Evolutionary conservation across 2,888 invertebrate genomes (phyloP), one percentile per base, ranked within the genome.

Genomic region (Drosophila fungiperda): DNA sequence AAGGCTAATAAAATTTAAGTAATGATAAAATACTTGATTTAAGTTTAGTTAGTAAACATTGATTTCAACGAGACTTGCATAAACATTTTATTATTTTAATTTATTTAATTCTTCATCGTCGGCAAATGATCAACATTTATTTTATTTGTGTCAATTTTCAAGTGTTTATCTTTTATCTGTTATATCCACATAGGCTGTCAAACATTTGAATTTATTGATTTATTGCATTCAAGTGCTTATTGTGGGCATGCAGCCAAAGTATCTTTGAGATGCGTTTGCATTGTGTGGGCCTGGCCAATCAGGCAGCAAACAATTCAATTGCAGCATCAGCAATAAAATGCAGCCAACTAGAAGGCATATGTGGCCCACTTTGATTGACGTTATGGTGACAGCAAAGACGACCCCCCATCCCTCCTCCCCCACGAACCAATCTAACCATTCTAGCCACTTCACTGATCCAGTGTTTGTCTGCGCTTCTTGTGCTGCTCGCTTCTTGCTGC

Each of bases 281-380:
- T 54, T 62, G 62, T 62, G 49, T 67, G 23, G 45, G 60, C 40
- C 65, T 69, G 74, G 78, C 71, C 88, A 87, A 85, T 85, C 83
- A 89, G 73, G 68, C 74, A 63, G 62, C 78, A 66, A 82, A 77
- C 88, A 89, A 85, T 85, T 72, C 73, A 76, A 83, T 73, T 84
- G 85, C 83, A 70, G 67, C 83, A 80, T 85, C 85, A 89, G 89
- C 79, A 78, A 69, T 40, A 32, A 32, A 38, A 65, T 52, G 9
- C 54, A 64, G 76, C 61, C 80, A 62, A 80, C 82, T 65, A 83
- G 59, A 68, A 20, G 63, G 62, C 68, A 76, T 68, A 68, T 71
- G 69, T 77, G 69, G 62, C 68, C 59, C 80, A 23, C 59, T 75
- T 66, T 87, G 85, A 85, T 89, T 75, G 89, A 89, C 77, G 77